Evolutionary conservation across 2,113 vertebrate species (phyloP), one percentile per base, ranked within the genome.

Genomic region (Lamprotornis superbus): DNA sequence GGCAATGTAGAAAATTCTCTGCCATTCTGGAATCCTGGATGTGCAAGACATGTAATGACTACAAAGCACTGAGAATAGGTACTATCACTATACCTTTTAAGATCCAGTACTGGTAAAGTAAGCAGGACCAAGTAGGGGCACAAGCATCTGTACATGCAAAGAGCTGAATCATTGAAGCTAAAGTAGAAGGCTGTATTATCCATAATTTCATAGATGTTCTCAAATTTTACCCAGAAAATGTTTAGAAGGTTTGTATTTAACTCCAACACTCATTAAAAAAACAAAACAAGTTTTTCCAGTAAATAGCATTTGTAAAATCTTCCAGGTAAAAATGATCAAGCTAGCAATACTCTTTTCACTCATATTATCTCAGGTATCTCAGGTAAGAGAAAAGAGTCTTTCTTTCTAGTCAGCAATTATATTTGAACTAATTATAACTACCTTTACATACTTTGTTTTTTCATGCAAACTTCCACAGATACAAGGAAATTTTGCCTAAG

Each of bases 131-230:
- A 71, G 15, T 8, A 59, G 10, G 31, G n/a, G 7, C 28, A 56
- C 13, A 83, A 76, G 8, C 30, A 68, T 33, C 39, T 37, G 5
- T 16, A 47, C 0, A 0, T 50, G 9, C 3, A 74, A 59, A 75
- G 47, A 65, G 19, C 16, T 23, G 21, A 47, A 50, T n/a, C 16
- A 39, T 1, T 50, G 40, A 74, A 68, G 18, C 10, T 57, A 5
- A 81, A 70, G 53, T 15, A 55, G 16, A 30, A 78, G 30, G 4
- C 5, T 47, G 4, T 21, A 33, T 50, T 37, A 4, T 39, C 19
- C 8, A 35, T 7, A 44, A 12, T 33, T 92, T 60, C 33, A n/a
- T 18, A 63, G 33, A 24, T 0, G 0, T 75, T 71, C 52, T 89
- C 17, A 63, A 31, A n/a, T 78, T 94, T 84, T 70, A 50, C 15